These are phyloP conservation scores for Ecliptopera silaceata DNA, from an alignment of 2,888 invertebrate genomes.

Conservation along the genomic window DNA sequence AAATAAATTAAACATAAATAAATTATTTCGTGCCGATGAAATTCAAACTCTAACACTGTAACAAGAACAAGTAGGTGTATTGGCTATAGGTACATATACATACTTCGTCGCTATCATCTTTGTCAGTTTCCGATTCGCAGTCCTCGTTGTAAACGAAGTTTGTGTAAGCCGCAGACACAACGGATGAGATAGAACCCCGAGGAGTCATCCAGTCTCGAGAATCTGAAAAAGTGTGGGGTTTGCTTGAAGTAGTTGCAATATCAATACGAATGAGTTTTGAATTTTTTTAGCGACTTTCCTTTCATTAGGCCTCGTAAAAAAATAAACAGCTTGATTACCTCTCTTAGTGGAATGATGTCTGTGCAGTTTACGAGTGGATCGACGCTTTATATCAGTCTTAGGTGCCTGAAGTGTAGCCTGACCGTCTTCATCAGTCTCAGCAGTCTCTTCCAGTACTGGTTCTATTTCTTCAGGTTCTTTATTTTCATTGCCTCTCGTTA, in stretches of 20 bases:
- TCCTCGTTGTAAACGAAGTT: constrained; percentile 68
- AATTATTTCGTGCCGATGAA: no score
- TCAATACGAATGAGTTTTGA: no score
- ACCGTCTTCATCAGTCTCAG: constrained; percentile 45
- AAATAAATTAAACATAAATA: no score
- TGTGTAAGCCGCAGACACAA: constrained; percentile 68
- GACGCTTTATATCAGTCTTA: constrained; percentile 59
- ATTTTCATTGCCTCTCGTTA: constrained; percentile 84
- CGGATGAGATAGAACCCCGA: constrained; percentile 70
- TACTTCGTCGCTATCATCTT: constrained; percentile 69
- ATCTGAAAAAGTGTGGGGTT: constrained; percentile 43
- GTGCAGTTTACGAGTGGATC: constrained; percentile 62
- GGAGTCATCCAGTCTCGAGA: constrained; percentile 77
- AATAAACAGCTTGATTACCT: constrained; percentile 45
- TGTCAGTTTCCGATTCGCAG: constrained; percentile 58
- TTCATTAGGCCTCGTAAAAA: no score
- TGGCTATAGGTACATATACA: no score
- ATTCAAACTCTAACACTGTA: no score
- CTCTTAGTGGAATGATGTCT: constrained; percentile 65
- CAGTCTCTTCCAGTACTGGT: constrained; percentile 59
- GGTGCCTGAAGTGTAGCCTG: constrained; percentile 49
- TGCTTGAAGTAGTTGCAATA: no score
- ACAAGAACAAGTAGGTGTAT: no score
- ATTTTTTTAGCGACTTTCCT: no score
- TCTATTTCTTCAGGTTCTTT: constrained; percentile 66